Conservation (phyloP, 2,888 invertebrate genomes). For the Ochropacha duplaris region DNA sequence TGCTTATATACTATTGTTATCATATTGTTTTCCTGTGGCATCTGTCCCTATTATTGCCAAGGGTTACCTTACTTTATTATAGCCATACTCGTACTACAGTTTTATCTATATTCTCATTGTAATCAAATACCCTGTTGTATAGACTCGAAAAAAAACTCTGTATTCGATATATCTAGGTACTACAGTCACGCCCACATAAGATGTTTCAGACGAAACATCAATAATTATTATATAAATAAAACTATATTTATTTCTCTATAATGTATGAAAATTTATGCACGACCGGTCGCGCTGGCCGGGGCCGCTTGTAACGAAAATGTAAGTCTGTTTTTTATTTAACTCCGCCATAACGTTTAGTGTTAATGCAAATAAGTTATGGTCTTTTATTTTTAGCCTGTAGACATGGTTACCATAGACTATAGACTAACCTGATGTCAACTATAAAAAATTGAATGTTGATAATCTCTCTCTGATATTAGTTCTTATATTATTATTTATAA, state of each 20-base stretch:
- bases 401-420: neutral
- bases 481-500: no score
- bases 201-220: neutral
- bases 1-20: no score
- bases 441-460: neutral
- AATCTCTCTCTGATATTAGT: no score
- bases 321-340: neutral
- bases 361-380: slow-evolving; percentile 14
- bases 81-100: no score
- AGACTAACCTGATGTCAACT: neutral
- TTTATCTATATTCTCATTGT: no score
- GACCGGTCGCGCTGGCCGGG: slow-evolving; percentile 6
- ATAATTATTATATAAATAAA: neutral
- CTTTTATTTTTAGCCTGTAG: neutral
- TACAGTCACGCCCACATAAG: neutral
- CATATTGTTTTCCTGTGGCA: no score
- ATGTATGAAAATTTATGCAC: slow-evolving; percentile 12
- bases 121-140: no score
- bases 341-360: slow-evolving; percentile 11
- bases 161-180: no score
- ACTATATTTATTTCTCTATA: slow-evolving; percentile 4
- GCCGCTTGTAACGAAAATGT: slow-evolving; percentile 2
- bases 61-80: no score
- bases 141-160: no score
- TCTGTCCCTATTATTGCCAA: no score